Percentiles rank a stretch among this genome's conserved stretches.
phyloP scores from a whole-genome alignment of 2,113 vertebrate genomes.

The Ariopsis seemanni region DNA sequence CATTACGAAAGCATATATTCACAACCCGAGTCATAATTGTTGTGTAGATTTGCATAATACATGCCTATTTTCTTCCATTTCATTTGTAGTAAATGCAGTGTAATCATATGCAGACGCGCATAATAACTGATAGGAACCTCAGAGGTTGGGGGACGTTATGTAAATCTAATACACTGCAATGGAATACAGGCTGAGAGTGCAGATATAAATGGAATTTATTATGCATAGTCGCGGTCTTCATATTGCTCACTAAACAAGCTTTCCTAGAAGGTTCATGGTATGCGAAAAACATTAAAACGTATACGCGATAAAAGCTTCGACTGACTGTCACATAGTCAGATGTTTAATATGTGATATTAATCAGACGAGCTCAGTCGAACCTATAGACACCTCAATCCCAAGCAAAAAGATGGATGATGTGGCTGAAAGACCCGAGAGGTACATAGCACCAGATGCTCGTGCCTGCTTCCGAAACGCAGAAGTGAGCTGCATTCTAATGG shows the following conservation, averaged over 20 bases:
- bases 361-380: conserved; percentile 57
- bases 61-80: conserved; percentile 4
- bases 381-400: conserved; percentile 62
- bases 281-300: conserved; percentile 29
- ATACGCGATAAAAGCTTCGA: conserved; percentile 24
- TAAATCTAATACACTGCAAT: conserved; percentile 40
- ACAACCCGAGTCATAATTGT: conserved; percentile 7
- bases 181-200: conserved; percentile 9
- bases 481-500: conserved; percentile 52
- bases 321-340: conserved; percentile 18
- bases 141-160: conserved; percentile 25
- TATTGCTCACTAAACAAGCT: conserved; percentile 38
- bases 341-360: conserved; percentile 65
- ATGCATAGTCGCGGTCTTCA: neutral
- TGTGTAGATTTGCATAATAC: conserved; percentile 28
- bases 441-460: conserved; percentile 36
- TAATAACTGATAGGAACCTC: conserved; percentile 39
- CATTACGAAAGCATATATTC: conserved; percentile 17
- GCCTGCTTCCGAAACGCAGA: conserved; percentile 47
- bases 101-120: conserved; percentile 12
- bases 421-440: conserved; percentile 61
- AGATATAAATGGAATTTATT: conserved; percentile 24
- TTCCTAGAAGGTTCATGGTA: conserved; percentile 10
- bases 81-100: conserved; percentile 25
- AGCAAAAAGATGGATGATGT: conserved; percentile 59